Conservation (phyloP, 2,888 invertebrate genomes). For the Melikaiella ostensackeni region DNA sequence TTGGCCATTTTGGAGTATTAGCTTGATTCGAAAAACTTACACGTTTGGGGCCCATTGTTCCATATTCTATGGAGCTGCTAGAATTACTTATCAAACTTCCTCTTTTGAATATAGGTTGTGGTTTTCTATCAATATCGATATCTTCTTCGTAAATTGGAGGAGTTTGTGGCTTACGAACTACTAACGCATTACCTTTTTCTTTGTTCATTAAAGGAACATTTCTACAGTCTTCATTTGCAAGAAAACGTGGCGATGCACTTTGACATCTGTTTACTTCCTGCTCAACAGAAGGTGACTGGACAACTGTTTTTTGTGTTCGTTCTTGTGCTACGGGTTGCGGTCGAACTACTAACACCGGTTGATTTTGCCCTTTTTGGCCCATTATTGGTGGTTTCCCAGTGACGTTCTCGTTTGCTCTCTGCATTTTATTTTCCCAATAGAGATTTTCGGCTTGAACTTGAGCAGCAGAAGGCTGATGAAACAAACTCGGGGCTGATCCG, state of each 20-base stretch:
- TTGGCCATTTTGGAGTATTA: constrained; percentile 75
- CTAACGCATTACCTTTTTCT: constrained; percentile 31
- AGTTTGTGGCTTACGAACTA: constrained; percentile 41
- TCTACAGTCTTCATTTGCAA: constrained; percentile 71
- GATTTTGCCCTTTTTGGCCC: constrained; percentile 69
- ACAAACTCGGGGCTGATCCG: constrained; percentile 59
- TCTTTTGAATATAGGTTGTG: constrained; percentile 79
- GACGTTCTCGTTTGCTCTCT: constrained; percentile 50
- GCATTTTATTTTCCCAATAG: constrained; percentile 62
- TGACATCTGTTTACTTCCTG: constrained; percentile 41
- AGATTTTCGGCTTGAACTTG: constrained; percentile 52
- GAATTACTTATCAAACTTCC: constrained; percentile 77
- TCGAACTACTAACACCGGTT: constrained; percentile 70
- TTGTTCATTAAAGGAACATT: constrained; percentile 75
- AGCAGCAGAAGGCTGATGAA: constrained; percentile 50
- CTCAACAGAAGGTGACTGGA: constrained; percentile 45
- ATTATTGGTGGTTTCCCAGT: constrained; percentile 67
- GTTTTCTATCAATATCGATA: constrained; percentile 54
- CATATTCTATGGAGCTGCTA: constrained; percentile 70
- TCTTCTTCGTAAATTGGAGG: constrained; percentile 62
- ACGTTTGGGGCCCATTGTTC: constrained; percentile 76
- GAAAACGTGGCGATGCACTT: constrained; percentile 71
- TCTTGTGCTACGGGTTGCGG: constrained; percentile 70
- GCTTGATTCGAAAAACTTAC: constrained; percentile 78
- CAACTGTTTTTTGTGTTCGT: constrained; percentile 37